Conservation (phyloP, 2,888 invertebrate genomes). For the Drosophila paracracens region DNA sequence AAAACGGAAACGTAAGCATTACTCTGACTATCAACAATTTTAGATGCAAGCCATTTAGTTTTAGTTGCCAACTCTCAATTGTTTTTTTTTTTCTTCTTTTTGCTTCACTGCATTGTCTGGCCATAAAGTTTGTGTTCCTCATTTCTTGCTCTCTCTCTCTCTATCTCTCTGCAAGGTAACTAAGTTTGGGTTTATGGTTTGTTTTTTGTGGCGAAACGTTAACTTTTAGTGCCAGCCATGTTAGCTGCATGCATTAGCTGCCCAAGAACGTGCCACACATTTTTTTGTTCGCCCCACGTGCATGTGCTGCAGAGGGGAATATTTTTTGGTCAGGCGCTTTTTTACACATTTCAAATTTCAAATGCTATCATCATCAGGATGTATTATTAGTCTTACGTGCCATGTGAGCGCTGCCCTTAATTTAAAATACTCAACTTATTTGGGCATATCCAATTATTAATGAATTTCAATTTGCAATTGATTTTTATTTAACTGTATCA, state of each 20-base stretch:
- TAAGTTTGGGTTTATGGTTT: conserved; percentile 39
- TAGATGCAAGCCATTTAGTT: conserved; percentile 58
- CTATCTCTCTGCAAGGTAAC: conserved; percentile 18
- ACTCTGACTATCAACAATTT: conserved; percentile 15
- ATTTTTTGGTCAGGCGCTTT: not conserved
- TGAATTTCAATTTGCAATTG: not conserved
- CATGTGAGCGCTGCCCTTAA: not conserved
- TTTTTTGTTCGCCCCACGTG: not conserved
- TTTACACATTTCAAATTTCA: conserved; percentile 11
- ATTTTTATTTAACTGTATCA: not conserved
- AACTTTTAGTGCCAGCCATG: conserved; percentile 43
- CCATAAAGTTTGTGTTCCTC: conserved; percentile 22
- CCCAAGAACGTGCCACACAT: conserved; percentile 17
- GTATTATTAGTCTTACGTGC: conserved; percentile 16
- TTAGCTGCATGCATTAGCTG: conserved; percentile 35
- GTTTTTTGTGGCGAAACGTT: conserved; percentile 30
- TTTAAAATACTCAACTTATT: not conserved
- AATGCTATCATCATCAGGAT: conserved; percentile 35
- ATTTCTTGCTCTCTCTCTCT: not conserved
- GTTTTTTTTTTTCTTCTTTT: conserved; percentile 24
- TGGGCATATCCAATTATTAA: not conserved
- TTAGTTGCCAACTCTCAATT: conserved; percentile 25
- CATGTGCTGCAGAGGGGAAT: not conserved
- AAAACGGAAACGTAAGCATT: conserved; percentile 29
- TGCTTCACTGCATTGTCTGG: conserved; percentile 17